Evolutionary conservation across 2,113 vertebrate species (phyloP).

Genomic region (Sisor rabdophorus): DNA sequence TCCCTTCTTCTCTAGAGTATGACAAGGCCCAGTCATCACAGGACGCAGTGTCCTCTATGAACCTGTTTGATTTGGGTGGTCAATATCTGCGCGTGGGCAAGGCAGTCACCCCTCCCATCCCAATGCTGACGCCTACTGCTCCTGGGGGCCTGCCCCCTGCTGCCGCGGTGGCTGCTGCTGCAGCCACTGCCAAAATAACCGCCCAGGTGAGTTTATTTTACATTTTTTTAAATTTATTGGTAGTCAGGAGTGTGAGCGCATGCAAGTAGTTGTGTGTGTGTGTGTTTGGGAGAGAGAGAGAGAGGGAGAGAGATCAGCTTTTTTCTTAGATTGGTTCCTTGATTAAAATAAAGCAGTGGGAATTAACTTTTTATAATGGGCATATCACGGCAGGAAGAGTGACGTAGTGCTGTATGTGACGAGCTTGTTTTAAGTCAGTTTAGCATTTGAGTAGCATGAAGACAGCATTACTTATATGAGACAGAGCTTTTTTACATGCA

Average conservation of each 20-base stretch:
- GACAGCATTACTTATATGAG: slow-evolving; percentile 52
- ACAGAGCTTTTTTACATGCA: slow-evolving; percentile 56
- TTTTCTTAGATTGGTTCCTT: slow-evolving; percentile 41
- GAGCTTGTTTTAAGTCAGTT: slow-evolving; percentile 47
- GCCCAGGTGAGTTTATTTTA: slow-evolving; percentile 72
- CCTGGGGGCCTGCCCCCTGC: slow-evolving; percentile 88
- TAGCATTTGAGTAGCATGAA: slow-evolving; percentile 51
- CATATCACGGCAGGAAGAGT: slow-evolving; percentile 41
- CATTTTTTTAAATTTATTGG: slow-evolving; percentile 34
- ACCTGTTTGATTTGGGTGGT: slow-evolving; percentile 94
- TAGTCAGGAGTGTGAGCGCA: slow-evolving; percentile 44
- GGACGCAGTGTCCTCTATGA: slow-evolving; percentile 97
- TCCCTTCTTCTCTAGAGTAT: slow-evolving; percentile 77
- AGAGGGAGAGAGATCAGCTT: slow-evolving; percentile 23
- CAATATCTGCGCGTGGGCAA: slow-evolving; percentile 95
- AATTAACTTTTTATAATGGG: slow-evolving; percentile 24
- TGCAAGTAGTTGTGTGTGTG: slow-evolving; percentile 12
- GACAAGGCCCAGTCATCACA: slow-evolving; percentile 95
- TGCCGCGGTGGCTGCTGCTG: slow-evolving; percentile 80
- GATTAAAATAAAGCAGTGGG: slow-evolving; percentile 46
- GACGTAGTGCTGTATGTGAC: slow-evolving; percentile 49
- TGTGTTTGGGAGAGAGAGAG: neutral
- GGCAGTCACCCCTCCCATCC: slow-evolving; percentile 89
- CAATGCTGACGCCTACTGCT: slow-evolving; percentile 81
- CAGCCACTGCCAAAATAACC: slow-evolving; percentile 81